These are phyloP conservation scores for Malthinus flaveolus DNA, from an alignment of 2,888 invertebrate genomes.

Conservation along the genomic window DNA sequence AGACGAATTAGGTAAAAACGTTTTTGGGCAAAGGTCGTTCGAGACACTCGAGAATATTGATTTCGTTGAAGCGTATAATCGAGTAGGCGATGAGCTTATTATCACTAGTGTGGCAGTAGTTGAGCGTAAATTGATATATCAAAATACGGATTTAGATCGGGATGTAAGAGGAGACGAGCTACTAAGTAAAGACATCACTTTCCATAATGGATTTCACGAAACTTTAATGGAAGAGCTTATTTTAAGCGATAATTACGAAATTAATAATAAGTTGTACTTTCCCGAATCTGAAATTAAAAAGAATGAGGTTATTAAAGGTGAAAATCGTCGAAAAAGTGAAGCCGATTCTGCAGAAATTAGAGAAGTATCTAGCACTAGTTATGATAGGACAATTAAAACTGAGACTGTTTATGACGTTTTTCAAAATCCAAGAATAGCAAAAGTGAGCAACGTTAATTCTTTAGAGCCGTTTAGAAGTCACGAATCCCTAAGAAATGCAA, in stretches of 20 bases:
- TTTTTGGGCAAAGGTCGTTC: conserved; percentile 33
- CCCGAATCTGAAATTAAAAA: background rate
- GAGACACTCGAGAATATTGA: conserved; percentile 30
- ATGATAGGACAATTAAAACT: conserved; percentile 8
- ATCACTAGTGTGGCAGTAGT: conserved; percentile 37
- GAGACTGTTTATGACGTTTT: conserved; percentile 23
- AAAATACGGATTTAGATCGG: background rate
- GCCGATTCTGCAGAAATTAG: background rate
- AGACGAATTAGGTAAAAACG: conserved; percentile 20
- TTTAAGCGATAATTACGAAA: background rate
- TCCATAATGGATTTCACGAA: background rate
- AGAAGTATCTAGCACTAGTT: background rate
- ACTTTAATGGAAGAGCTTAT: background rate
- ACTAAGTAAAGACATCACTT: background rate
- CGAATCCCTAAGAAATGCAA: background rate
- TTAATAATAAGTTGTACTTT: background rate
- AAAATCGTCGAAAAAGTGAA: background rate
- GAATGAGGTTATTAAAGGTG: background rate
- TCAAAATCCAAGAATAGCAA: conserved; percentile 22
- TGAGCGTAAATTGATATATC: conserved; percentile 20
- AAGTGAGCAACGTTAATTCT: conserved; percentile 15
- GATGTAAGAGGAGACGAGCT: background rate
- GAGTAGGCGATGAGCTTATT: conserved; percentile 42
- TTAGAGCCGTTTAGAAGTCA: background rate
- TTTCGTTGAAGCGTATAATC: conserved; percentile 45